These are phyloP conservation scores for Melanostoma scalare DNA, from an alignment of 2,888 invertebrate species.

Conservation along the genomic window DNA sequence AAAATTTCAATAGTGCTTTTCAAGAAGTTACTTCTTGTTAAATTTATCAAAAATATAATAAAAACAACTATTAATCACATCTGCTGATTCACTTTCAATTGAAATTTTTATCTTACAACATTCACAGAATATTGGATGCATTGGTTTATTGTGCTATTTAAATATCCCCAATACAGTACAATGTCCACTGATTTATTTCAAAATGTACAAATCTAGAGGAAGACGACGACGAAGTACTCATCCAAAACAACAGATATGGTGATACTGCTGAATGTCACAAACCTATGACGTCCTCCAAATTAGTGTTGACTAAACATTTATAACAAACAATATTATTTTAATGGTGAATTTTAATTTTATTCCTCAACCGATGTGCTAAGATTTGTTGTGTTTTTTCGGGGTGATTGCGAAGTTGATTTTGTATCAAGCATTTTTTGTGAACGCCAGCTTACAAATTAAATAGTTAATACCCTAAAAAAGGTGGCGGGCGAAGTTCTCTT, in stretches of 20 bases:
- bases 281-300: slow-evolving; percentile 70
- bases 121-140: background rate
- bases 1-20: background rate
- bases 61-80: too few species aligned
- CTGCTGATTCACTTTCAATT: too few species aligned
- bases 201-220: slow-evolving; percentile 69
- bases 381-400: too few species aligned
- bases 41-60: too few species aligned
- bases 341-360: slow-evolving; percentile 18
- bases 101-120: too few species aligned
- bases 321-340: slow-evolving; percentile 53
- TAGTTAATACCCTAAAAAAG: background rate
- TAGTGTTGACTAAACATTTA: slow-evolving; percentile 67
- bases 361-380: too few species aligned
- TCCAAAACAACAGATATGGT: slow-evolving; percentile 58
- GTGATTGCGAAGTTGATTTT: background rate
- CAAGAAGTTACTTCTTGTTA: too few species aligned
- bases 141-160: slow-evolving; percentile 42
- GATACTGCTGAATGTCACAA: slow-evolving; percentile 68
- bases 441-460: background rate
- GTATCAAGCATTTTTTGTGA: slow-evolving; percentile 2
- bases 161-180: slow-evolving; percentile 62
- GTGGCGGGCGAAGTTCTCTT: slow-evolving; percentile 15
- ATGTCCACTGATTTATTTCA: slow-evolving; percentile 64
- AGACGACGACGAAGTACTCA: slow-evolving; percentile 58